These are phyloP conservation scores for Lepus timidus DNA, from an alignment of 2,113 vertebrate genomes.

Conservation along the genomic window DNA sequence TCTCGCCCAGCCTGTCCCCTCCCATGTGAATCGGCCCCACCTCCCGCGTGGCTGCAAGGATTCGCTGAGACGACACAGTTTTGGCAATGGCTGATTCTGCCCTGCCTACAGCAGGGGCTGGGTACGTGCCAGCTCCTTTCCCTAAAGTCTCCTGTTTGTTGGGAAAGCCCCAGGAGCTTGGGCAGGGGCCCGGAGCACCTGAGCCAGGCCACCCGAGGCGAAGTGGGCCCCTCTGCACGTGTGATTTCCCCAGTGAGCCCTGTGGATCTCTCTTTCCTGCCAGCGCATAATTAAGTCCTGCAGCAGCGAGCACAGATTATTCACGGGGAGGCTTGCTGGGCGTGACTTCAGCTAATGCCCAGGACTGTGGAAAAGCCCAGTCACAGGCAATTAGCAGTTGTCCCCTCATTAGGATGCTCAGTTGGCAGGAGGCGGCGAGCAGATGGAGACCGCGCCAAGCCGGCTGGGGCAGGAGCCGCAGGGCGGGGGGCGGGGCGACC, in stretches of 20 bases:
- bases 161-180: neutral
- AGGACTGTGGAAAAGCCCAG: slow-evolving; percentile 59
- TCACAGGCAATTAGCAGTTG: slow-evolving; percentile 74
- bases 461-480: neutral
- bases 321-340: slow-evolving; percentile 64
- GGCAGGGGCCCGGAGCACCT: neutral
- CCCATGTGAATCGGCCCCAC: neutral
- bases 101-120: neutral
- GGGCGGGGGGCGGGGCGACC: neutral
- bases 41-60: accelerated
- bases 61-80: neutral
- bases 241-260: neutral
- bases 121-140: no score
- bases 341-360: slow-evolving; percentile 53
- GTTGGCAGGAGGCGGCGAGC: slow-evolving; percentile 50
- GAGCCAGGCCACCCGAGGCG: neutral
- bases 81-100: neutral
- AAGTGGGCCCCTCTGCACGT: neutral
- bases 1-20: neutral
- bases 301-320: slow-evolving; percentile 66
- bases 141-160: neutral
- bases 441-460: slow-evolving; percentile 21
- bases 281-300: slow-evolving; percentile 77
- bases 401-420: slow-evolving; percentile 76
- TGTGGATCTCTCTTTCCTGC: slow-evolving; percentile 63